Evolutionary conservation across 1,140 invertebrate species (phyloP).

Genomic region (Probaryconus sp.): DNA sequence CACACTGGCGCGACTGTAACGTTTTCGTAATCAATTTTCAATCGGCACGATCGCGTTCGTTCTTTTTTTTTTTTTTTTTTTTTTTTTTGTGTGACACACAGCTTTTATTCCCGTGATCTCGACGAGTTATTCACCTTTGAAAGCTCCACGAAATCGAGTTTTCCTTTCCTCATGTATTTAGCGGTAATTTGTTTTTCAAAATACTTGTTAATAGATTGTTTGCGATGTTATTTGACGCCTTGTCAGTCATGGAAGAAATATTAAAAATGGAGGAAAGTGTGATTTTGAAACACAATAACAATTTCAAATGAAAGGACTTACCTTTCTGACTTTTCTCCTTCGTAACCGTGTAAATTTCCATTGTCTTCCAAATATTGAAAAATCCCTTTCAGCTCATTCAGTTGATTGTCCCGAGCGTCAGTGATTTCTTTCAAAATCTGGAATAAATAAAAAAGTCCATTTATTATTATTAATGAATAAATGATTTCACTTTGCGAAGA

Average conservation of each 20-base stretch:
- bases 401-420: conserved; percentile 78
- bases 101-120: conserved; percentile 27
- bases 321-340: conserved; percentile 69
- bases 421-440: conserved; percentile 75
- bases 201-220: conserved; percentile 19
- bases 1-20: conserved; percentile 40
- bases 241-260: conserved; percentile 8
- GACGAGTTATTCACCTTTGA: conserved; percentile 23
- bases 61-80: conserved; percentile 34
- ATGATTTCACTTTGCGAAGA: too few species aligned
- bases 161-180: conserved; percentile 1
- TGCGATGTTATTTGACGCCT: not conserved
- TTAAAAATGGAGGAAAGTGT: conserved; percentile 4
- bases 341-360: conserved; percentile 77
- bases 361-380: conserved; percentile 82
- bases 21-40: conserved; percentile 66
- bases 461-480: not conserved
- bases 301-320: conserved; percentile 18
- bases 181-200: conserved; percentile 35
- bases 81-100: too few species aligned
- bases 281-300: not conserved
- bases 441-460: conserved; percentile 4
- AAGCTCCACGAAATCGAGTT: not conserved
- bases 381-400: conserved; percentile 81
- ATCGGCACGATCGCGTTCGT: conserved; percentile 59